Evolutionary conservation across 92 coral and sea anemone genomes (phyloP), one percentile per base, ranked within the genome.

Genomic region (Nematostella vectensis): DNA sequence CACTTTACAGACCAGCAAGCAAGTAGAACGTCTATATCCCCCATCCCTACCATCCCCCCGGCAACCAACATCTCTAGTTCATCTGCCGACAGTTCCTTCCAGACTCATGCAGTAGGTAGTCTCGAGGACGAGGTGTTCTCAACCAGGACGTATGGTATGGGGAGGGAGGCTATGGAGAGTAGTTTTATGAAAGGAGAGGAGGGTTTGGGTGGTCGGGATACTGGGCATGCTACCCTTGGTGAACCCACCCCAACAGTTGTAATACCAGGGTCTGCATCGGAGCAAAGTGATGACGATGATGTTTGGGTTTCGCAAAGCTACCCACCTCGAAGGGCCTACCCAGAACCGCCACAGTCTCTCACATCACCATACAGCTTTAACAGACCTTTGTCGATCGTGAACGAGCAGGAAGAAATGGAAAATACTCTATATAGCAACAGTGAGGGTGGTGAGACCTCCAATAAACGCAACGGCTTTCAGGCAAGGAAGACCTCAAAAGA

Each of bases 351-450:
- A 13, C 37, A 57, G 6, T 45, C 29, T 38, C 18, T 16, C 17
- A 40, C n/a, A n/a, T 27, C 50, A 0, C 50, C 62, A 17, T 45
- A 33, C 58, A 61, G 78, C 3, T 44, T 33, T 45, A 33, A 33
- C 40, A 69, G 83, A 58, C 80, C 95, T 19, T 61, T 85, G 45
- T 85, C 95, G 27, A 76, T 75, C 54, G 95, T 85, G 33, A 60
- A 62, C 47, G 95, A 85, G 52, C 72, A 68, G 50, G 87, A 78
- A 6, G 95, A 85, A 53, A 52, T 47, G 42, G 73, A 51, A 48
- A 63, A 55, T 49, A 51, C 31, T 37, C 63, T 38, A 25, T 56
- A 71, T 19, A 31, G 49, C 17, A 48, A 26, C 44, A 72, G 38
- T 42, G 67, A 58, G 42, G 50, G 68, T 17, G 13, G 42, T 24